Base-by-base conservation (phyloP, 2,888 invertebrate genomes). In the Galeruca laticollis region DNA sequence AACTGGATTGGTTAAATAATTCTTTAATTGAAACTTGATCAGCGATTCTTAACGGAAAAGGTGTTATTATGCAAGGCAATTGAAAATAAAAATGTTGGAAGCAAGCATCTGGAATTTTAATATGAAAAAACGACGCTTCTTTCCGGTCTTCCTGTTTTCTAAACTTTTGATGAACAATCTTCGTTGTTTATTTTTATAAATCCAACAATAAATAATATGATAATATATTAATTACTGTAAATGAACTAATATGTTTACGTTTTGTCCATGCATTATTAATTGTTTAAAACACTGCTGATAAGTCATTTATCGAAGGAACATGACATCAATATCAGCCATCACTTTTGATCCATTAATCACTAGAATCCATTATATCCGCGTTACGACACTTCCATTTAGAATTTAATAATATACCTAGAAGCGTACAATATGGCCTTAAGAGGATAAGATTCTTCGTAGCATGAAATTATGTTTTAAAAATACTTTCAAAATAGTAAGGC, bases 261-360 rank as follows among this genome's bases (percentile, higher is more conserved):
- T 47, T 18, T 8, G 47, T 1, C 15, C 15, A 47, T 47, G 18
- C 47, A 37, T 13, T 37, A 37, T 37, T 37, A 11, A 37, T 11
- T 9, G 37, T 37, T 11, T 1, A 9, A 6, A 37, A 37, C 2
- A 37, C 13, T 37, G 6, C 37, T 37, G 37, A 37, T 37, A 37
- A 9, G 37, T 37, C 37, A 9, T 13, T 11, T 6, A 2, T 13
- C 2, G 11, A 37, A 37, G 37, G 11, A 37, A 37, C 37, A 37
- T 13, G 37, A 37, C 13, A 37, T 37, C 6, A 47, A 47, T 47
- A 47, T 47, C 15, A 47, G 18, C 18, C 8, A 18, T 13, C 47
- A 47, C 47, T 18, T 47, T 47, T 18, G 18, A 26, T 52, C 52
- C 26, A 52, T 52, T 52, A 52, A 52, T 52, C 52, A 52, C 21